Conservation (phyloP, 2,113 vertebrate genomes). For the Malurus alboscapulatus region DNA sequence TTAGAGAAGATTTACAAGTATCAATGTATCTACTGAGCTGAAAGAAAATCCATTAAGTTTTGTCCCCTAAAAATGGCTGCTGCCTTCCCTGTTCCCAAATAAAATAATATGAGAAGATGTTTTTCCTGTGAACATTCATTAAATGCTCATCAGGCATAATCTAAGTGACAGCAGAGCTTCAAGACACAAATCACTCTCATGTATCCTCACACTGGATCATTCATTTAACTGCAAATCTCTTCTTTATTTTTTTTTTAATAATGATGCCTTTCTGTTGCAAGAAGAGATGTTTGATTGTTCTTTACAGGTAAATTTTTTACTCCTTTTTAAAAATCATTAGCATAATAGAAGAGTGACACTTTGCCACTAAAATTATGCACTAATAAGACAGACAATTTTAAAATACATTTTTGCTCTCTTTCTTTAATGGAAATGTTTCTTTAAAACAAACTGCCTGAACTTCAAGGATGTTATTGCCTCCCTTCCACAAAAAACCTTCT, state of each 20-base stretch:
- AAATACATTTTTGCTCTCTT: background rate
- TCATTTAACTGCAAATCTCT: constrained; percentile 31
- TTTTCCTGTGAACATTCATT: constrained; percentile 46
- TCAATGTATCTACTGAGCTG: constrained; percentile 9
- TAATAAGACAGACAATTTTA: constrained; percentile 26
- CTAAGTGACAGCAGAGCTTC: constrained; percentile 31
- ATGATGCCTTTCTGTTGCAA: constrained; percentile 41
- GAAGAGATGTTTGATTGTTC: constrained; percentile 49
- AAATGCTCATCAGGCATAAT: constrained; percentile 37
- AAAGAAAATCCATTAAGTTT: constrained; percentile 55
- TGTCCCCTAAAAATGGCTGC: constrained; percentile 29
- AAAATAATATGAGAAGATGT: constrained; percentile 28
- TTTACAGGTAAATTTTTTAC: constrained; percentile 21
- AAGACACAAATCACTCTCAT: constrained; percentile 30
- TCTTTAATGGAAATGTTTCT: constrained; percentile 28
- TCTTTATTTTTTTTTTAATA: constrained; percentile 18
- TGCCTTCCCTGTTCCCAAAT: constrained; percentile 8
- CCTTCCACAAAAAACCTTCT: background rate
- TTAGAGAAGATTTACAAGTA: constrained; percentile 47
- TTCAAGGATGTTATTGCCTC: background rate
- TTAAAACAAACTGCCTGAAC: constrained; percentile 36
- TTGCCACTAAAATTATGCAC: constrained; percentile 24
- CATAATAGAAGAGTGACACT: constrained; percentile 58
- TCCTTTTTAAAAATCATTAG: constrained; percentile 10
- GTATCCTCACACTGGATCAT: constrained; percentile 10